A percentile compares a stretch with the other conserved stretches of the same genome.
Evolutionary conservation across 2,113 vertebrate species (phyloP).

Genomic region (Anthoscopus minutus): DNA sequence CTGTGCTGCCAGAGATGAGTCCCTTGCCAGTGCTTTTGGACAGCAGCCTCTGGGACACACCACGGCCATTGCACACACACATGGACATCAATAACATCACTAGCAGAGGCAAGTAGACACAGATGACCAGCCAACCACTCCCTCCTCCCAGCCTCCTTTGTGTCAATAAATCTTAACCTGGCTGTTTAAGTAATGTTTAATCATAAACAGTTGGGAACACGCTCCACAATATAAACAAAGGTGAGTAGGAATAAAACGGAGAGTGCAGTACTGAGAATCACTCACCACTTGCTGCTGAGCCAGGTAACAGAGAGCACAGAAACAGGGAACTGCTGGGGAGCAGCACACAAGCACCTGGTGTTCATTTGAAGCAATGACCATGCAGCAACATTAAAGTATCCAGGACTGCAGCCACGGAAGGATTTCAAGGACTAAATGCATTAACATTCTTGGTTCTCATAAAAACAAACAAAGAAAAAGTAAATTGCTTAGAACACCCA

Average conservation of each 20-base stretch:
- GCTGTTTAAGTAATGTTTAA: conserved; percentile 62
- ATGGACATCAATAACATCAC: neutral
- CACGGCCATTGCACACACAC: neutral
- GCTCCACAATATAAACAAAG: conserved; percentile 6
- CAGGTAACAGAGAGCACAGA: neutral
- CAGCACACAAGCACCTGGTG: neutral
- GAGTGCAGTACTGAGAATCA: neutral
- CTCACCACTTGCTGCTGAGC: neutral
- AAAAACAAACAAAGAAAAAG: neutral
- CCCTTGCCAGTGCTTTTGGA: neutral
- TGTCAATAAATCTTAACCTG: conserved; percentile 33
- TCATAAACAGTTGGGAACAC: conserved; percentile 46
- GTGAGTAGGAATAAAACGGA: neutral
- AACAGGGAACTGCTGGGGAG: neutral
- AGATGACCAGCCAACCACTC: neutral
- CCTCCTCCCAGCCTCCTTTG: conserved; percentile 1
- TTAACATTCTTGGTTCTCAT: conserved; percentile 16
- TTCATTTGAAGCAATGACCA: neutral
- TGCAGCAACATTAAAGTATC: neutral
- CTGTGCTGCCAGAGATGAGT: neutral
- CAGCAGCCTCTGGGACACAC: neutral
- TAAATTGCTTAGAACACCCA: conserved; percentile 32
- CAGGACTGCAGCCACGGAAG: neutral
- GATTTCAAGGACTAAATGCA: conserved; percentile 5
- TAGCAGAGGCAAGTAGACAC: neutral